Conservation (phyloP, 1,140 invertebrate genomes). For the Pollicipes pollicipes region DNA sequence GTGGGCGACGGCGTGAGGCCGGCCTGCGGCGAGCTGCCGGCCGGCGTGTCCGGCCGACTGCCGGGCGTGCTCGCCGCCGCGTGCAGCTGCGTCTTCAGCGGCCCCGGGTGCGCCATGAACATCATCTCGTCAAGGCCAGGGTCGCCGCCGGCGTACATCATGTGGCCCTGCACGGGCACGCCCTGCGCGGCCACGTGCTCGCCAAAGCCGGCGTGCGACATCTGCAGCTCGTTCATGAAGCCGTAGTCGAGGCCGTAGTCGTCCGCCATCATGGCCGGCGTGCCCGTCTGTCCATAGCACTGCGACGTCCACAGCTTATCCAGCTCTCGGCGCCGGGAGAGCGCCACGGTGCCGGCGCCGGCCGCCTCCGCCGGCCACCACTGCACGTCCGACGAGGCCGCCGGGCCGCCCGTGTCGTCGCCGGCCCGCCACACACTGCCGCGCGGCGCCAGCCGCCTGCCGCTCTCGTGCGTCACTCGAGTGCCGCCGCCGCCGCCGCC, state of each 20-base stretch:
- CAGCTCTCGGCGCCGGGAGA: not conserved
- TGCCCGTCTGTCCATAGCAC: not conserved
- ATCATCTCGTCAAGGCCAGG: not conserved
- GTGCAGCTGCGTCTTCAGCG: not conserved
- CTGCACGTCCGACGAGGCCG: too few species aligned
- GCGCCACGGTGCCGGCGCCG: too few species aligned
- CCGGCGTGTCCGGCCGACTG: not conserved
- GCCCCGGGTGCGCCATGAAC: not conserved
- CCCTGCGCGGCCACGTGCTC: not conserved
- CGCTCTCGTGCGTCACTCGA: not conserved
- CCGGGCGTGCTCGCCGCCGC: not conserved
- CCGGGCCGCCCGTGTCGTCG: too few species aligned
- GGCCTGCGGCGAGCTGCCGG: not conserved
- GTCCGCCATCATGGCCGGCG: slow-evolving; percentile 2
- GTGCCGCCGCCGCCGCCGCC: too few species aligned
- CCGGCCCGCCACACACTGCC: not conserved
- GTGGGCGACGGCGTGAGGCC: not conserved
- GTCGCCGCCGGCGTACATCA: not conserved
- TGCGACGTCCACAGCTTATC: not conserved
- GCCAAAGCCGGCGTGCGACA: slow-evolving; percentile 1
- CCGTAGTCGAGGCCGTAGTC: not conserved
- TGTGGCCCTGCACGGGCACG: not conserved
- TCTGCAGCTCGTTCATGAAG: slow-evolving; percentile 5
- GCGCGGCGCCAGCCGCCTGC: too few species aligned
- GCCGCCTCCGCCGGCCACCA: not conserved